phyloP scores from a whole-genome alignment of 2,888 invertebrate species.

The Philaethria dido region DNA sequence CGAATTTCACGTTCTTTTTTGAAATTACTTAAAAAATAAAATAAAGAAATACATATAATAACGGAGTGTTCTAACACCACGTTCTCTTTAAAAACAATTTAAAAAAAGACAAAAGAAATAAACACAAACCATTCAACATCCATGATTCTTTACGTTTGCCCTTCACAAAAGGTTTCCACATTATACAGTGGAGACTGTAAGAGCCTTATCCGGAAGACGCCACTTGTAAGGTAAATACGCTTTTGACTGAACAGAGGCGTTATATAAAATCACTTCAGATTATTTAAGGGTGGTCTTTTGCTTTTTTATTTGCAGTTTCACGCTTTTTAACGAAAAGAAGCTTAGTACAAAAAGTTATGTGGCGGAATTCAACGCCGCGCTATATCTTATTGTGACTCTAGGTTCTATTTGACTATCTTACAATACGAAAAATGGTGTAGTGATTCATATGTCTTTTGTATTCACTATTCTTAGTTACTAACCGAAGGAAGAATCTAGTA shows the following conservation, averaged over 20 bases:
- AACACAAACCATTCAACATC: conserved; percentile 34
- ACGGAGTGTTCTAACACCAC: background rate
- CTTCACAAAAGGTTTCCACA: conserved; percentile 77
- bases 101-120: background rate
- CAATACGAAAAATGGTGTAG: no score
- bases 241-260: conserved; percentile 53
- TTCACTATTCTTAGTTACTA: no score
- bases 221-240: conserved; percentile 80
- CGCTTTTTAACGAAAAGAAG: no score
- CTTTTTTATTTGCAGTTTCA: background rate
- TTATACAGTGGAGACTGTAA: conserved; percentile 72
- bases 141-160: conserved; percentile 50
- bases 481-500: no score
- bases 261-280: conserved; percentile 42
- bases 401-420: no score
- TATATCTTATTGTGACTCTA: no score
- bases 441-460: no score
- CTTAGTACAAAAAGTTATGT: no score
- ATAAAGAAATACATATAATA: no score
- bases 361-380: no score
- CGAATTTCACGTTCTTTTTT: no score
- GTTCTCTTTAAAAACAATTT: background rate
- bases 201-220: conserved; percentile 76
- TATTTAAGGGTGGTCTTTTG: conserved; percentile 29
- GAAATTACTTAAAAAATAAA: no score